Base-by-base conservation (phyloP, 2,113 vertebrate genomes). In the Callocephalon fimbriatum region DNA sequence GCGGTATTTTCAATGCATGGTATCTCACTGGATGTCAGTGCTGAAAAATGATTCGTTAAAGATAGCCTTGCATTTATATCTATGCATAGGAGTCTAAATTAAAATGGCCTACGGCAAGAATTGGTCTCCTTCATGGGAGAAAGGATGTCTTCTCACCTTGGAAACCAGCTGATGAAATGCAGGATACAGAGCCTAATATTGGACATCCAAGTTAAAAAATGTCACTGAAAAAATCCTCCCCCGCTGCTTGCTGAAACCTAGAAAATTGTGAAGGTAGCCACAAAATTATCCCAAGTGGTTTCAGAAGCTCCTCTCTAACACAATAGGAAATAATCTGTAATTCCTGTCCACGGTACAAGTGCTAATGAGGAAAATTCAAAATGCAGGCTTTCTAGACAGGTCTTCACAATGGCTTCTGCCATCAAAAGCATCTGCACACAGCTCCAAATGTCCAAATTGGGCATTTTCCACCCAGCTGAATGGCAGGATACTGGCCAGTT, bases 381-480 rank as follows among this genome's bases (percentile, higher is more conserved):
- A 74, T 0, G 0, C 12, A 3, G 3, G 5, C 35, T 45, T n/a
- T 48, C 71, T 5, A 72, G 22, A n/a, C 29, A 35, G 37, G 45
- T 32, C 44, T 59, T 40, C 44, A 25, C 38, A 38, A 15, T 1
- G 7, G 53, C 51, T 67, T 25, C 80, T 44, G 37, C 40, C 32
- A 38, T 4, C 53, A 53, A 66, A 45, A 56, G 32, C 40, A 59
- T 4, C 53, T 6, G 19, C 47, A 13, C 47, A 11, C 5, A 4
- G 5, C 44, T 74, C 72, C 38, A 38, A 56, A 62, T 0, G 2
- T 23, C 38, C 37, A 15, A 9, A 37, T 0, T 1, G 11, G 47
- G 23, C 15, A 5, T 27, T 26, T 78, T 14, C 53, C 23, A 38
- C 32, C 51, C 42, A 83, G 53, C 27, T 44, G 61, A 73, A 50